A percentile compares a stretch with the other conserved stretches of the same genome.
Conservation (phyloP, 2,113 vertebrate genomes). For the Lucifuga dentata region DNA sequence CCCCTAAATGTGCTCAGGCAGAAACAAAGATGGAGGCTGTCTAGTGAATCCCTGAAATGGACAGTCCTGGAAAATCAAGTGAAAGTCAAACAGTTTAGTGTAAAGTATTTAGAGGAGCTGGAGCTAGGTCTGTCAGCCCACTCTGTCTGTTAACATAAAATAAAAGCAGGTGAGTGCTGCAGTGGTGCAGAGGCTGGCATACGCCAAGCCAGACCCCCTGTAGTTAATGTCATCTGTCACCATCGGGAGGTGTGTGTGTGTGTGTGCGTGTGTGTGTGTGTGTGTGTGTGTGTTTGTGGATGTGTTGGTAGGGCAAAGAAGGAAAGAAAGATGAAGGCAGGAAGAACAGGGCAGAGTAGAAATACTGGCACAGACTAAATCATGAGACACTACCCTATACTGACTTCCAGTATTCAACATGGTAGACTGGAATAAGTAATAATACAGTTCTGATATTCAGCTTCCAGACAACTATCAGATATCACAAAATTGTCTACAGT, state of each 20-base stretch:
- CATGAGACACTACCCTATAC: slow-evolving; percentile 10
- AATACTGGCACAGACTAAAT: slow-evolving; percentile 15
- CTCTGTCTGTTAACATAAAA: slow-evolving; percentile 46
- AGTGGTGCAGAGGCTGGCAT: slow-evolving; percentile 53
- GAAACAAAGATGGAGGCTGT: slow-evolving; percentile 65
- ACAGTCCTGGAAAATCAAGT: slow-evolving; percentile 48
- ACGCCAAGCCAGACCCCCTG: slow-evolving; percentile 53
- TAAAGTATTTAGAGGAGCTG: slow-evolving; percentile 30
- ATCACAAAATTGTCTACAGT: neutral
- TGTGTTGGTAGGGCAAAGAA: slow-evolving; percentile 6
- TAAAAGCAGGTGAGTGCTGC: slow-evolving; percentile 52
- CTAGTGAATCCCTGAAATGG: slow-evolving; percentile 60
- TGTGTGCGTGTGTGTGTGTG: slow-evolving; percentile 1
- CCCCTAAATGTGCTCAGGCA: slow-evolving; percentile 66
- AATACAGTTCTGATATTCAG: slow-evolving; percentile 1
- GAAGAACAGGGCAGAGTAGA: slow-evolving; percentile 25
- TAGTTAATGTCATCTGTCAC: slow-evolving; percentile 73
- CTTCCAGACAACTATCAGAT: neutral
- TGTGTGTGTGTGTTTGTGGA: neutral
- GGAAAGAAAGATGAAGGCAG: slow-evolving; percentile 17
- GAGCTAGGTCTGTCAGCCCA: slow-evolving; percentile 13
- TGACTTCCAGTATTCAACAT: slow-evolving; percentile 17
- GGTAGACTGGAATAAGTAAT: slow-evolving; percentile 21
- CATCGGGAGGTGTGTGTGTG: slow-evolving; percentile 21
- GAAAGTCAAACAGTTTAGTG: slow-evolving; percentile 65